Conservation (phyloP, 1,140 invertebrate genomes). For the Zophobas morio region DNA sequence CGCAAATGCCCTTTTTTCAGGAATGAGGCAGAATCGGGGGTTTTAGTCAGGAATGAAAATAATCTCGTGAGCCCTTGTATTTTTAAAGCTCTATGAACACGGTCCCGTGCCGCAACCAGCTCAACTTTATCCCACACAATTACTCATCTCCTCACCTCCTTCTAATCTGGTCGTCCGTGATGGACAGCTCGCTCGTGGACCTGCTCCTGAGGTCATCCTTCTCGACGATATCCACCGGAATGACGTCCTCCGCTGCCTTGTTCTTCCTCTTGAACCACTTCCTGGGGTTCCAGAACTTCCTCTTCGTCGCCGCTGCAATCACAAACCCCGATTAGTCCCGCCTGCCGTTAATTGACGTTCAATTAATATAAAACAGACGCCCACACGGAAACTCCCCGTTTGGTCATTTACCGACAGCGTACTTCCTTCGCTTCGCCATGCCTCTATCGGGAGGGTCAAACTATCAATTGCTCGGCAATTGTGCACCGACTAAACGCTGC, state of each 20-base stretch:
- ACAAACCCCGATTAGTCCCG: slow-evolving; percentile 24
- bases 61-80: too few relatives aligned
- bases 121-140: too few relatives aligned
- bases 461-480: slow-evolving; percentile 33
- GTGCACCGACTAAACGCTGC: slow-evolving; percentile 33
- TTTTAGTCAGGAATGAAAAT: too few relatives aligned
- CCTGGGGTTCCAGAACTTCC: slow-evolving; percentile 64
- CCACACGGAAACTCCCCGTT: slow-evolving; percentile 10
- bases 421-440: slow-evolving; percentile 34
- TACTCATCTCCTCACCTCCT: slow-evolving; percentile 66
- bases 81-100: too few relatives aligned
- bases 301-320: slow-evolving; percentile 63
- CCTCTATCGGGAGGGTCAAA: slow-evolving; percentile 30
- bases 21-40: too few relatives aligned
- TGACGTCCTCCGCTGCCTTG: slow-evolving; percentile 59
- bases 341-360: slow-evolving; percentile 10
- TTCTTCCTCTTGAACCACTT: slow-evolving; percentile 66
- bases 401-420: slow-evolving; percentile 42
- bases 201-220: slow-evolving; percentile 74
- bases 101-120: too few relatives aligned
- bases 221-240: slow-evolving; percentile 49
- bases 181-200: slow-evolving; percentile 79
- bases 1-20: too few relatives aligned
- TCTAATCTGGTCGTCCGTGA: slow-evolving; percentile 69
- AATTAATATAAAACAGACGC: slow-evolving; percentile 7